A percentile compares a stretch with the other conserved stretches of the same genome.
phyloP scores from a whole-genome alignment of 2,113 vertebrate species.

The Rousettus leschenaultii region DNA sequence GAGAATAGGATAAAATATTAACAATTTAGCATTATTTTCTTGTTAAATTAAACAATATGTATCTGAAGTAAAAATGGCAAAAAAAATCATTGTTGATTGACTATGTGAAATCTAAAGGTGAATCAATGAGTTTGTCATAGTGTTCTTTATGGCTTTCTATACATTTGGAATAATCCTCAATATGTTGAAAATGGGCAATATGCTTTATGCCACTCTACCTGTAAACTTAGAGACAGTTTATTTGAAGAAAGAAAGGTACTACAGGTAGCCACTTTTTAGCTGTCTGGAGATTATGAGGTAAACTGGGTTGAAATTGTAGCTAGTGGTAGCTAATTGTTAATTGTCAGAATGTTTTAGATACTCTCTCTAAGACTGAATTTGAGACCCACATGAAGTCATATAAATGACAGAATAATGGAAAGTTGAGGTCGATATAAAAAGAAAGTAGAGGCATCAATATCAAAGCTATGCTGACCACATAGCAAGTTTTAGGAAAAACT shows the following conservation, averaged over 20 bases:
- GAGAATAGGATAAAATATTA: not conserved
- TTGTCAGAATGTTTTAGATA: too few species aligned
- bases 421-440: not conserved
- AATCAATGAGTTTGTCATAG: not conserved
- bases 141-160: not conserved
- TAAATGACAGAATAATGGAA: not conserved
- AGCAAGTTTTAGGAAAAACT: not conserved
- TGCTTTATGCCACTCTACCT: not conserved
- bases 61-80: not conserved
- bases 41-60: not conserved
- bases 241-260: not conserved
- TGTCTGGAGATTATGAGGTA: not conserved
- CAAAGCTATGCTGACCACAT: not conserved
- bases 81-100: not conserved
- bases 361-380: too few species aligned
- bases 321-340: too few species aligned
- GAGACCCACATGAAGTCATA: too few species aligned
- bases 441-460: not conserved
- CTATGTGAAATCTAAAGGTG: too few species aligned
- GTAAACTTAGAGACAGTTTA: not conserved
- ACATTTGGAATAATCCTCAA: not conserved
- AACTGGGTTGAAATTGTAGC: not conserved
- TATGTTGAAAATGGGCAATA: not conserved
- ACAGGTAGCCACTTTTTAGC: not conserved
- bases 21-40: not conserved